phyloP scores from a whole-genome alignment of 1,140 invertebrate genomes.

The Oryctes rhinoceros region DNA sequence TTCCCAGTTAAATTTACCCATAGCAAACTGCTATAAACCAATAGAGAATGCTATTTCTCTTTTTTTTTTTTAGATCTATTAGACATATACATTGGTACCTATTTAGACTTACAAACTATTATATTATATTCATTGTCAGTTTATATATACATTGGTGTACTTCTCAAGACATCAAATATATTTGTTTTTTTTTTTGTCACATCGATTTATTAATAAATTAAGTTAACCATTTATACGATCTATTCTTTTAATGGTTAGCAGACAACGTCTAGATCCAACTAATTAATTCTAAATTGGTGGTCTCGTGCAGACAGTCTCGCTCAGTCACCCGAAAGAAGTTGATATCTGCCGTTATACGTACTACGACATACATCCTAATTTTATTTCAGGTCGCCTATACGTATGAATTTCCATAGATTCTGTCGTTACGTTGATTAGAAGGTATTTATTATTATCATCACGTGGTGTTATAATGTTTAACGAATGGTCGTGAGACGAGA shows the following conservation, averaged over 20 bases:
- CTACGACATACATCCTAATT: not conserved
- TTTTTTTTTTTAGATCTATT: not conserved
- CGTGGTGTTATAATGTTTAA: constrained; percentile 19
- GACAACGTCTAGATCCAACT: not conserved
- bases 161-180: constrained; percentile 47
- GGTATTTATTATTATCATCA: constrained; percentile 30
- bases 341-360: not conserved
- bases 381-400: not conserved
- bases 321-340: not conserved
- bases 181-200: constrained; percentile 18
- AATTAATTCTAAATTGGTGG: not conserved
- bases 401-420: not conserved
- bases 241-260: not conserved
- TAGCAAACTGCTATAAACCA: not conserved
- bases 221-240: not conserved
- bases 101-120: not conserved
- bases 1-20: not conserved
- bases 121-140: constrained; percentile 33
- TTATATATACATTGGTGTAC: constrained; percentile 52
- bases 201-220: constrained; percentile 20
- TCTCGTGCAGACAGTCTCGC: not conserved
- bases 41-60: not conserved
- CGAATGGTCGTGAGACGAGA: not conserved
- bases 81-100: not conserved
- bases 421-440: not conserved